Evolutionary conservation across 1,140 invertebrate genomes (phyloP).

Genomic region (Lordiphosa collinella): DNA sequence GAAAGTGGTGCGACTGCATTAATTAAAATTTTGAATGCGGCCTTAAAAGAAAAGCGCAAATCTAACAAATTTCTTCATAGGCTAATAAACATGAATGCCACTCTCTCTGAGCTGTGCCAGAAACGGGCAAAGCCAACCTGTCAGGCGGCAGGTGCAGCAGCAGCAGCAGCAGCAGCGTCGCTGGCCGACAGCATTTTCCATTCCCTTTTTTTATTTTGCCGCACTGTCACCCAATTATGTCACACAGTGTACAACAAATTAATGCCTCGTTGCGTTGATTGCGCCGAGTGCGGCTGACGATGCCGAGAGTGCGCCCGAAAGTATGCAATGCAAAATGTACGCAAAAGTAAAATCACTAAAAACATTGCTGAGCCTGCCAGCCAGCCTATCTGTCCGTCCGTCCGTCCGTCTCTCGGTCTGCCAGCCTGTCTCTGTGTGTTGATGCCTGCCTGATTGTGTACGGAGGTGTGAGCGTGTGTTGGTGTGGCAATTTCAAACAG

Average conservation of each 20-base stretch:
- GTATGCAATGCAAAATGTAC: conserved; percentile 44
- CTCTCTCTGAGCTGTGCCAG: conserved; percentile 26
- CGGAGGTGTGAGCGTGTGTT: conserved; percentile 9
- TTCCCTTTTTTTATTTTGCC: conserved; percentile 51
- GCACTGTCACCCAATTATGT: conserved; percentile 78
- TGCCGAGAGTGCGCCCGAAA: conserved; percentile 4
- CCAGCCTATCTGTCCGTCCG: conserved; percentile 26
- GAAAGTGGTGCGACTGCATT: conserved; percentile 53
- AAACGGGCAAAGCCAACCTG: conserved; percentile 35
- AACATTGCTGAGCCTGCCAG: conserved; percentile 39
- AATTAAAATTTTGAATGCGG: conserved; percentile 73
- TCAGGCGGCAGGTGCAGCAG: conserved; percentile 6
- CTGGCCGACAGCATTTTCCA: conserved; percentile 54
- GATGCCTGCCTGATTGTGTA: conserved; percentile 21
- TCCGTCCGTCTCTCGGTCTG: conserved; percentile 22
- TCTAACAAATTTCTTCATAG: conserved; percentile 77
- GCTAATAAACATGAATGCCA: conserved; percentile 76
- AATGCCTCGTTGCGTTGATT: conserved; percentile 78
- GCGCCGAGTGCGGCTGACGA: conserved; percentile 53
- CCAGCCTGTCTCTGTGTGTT: conserved; percentile 14
- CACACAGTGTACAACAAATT: conserved; percentile 77
- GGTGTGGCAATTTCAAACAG: conserved; percentile 71
- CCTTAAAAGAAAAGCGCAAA: conserved; percentile 67
- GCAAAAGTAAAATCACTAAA: conserved; percentile 74
- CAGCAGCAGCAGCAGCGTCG: conserved; percentile 14